Evolutionary conservation across 92 coral and sea anemone genomes (phyloP).

Genomic region (Parazoanthus darwini): DNA sequence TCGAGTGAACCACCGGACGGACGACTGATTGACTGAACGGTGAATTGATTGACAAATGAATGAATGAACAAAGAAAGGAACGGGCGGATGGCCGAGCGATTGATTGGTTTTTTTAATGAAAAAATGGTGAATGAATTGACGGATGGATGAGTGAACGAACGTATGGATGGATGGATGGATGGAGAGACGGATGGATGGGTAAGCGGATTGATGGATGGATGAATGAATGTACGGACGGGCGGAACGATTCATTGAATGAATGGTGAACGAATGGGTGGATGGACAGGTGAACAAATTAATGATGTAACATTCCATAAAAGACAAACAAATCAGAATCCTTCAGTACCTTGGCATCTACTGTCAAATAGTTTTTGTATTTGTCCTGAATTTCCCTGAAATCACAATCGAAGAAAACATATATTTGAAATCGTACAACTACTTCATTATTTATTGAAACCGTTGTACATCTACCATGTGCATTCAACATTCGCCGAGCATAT

Average conservation of each 20-base stretch:
- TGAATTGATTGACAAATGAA: too few species aligned
- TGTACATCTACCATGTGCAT: too few species aligned
- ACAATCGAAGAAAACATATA: slow-evolving; percentile 3
- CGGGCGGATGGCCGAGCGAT: too few species aligned
- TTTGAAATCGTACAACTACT: background rate
- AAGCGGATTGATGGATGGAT: background rate
- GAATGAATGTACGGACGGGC: too few species aligned
- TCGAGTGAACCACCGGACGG: too few species aligned
- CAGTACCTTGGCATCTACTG: slow-evolving; percentile 88
- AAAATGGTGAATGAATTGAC: background rate
- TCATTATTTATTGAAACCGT: too few species aligned
- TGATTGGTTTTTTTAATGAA: background rate
- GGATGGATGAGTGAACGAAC: background rate
- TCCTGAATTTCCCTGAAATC: slow-evolving; percentile 81
- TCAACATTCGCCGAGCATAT: too few species aligned
- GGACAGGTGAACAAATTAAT: too few species aligned
- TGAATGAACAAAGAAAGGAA: too few species aligned
- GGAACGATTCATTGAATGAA: too few species aligned
- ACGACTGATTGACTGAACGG: background rate
- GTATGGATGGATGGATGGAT: background rate
- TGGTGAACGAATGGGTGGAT: too few species aligned
- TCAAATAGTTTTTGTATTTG: slow-evolving; percentile 86
- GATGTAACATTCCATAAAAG: background rate
- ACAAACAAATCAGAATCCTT: background rate
- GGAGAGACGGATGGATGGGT: background rate